A percentile compares a stretch with the other conserved stretches of the same genome.
phyloP scores from a whole-genome alignment of 1,140 invertebrate genomes.

The Diplogasteroides magnus region DNA sequence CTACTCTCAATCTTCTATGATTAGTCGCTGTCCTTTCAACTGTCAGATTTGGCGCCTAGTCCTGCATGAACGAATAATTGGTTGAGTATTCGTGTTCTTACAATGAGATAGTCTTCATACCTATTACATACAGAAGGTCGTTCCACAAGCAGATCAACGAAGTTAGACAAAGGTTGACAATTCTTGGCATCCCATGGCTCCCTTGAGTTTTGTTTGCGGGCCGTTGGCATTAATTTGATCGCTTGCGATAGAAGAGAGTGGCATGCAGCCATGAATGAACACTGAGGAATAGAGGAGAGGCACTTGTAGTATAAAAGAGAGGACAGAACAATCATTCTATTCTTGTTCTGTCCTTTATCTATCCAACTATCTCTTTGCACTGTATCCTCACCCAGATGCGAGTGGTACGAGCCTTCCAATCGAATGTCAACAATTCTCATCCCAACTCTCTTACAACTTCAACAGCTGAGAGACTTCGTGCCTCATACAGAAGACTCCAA shows the following conservation, averaged over 20 bases:
- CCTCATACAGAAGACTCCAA: constrained; percentile 26
- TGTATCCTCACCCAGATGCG: constrained; percentile 30
- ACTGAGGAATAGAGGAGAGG: background rate
- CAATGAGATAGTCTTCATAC: background rate
- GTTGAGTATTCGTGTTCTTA: constrained; percentile 21
- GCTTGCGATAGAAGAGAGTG: background rate
- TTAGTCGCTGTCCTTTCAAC: background rate
- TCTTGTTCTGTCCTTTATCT: background rate
- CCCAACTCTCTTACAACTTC: constrained; percentile 33
- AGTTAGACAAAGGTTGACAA: too few species aligned
- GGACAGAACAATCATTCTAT: background rate
- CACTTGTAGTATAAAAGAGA: background rate
- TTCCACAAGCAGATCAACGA: constrained; percentile 12
- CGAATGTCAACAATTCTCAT: constrained; percentile 23
- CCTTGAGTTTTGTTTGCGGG: too few species aligned
- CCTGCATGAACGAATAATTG: constrained; percentile 9
- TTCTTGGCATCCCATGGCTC: too few species aligned
- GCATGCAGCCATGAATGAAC: background rate
- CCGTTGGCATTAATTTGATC: background rate
- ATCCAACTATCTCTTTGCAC: constrained; percentile 8
- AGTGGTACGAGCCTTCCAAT: constrained; percentile 37
- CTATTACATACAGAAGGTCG: background rate
- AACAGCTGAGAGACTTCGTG: constrained; percentile 33
- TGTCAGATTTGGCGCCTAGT: background rate
- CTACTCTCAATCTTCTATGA: background rate